A percentile compares a stretch with the other conserved stretches of the same genome.
phyloP scores from a whole-genome alignment of 2,888 invertebrate genomes.

The Melanargia galathea region DNA sequence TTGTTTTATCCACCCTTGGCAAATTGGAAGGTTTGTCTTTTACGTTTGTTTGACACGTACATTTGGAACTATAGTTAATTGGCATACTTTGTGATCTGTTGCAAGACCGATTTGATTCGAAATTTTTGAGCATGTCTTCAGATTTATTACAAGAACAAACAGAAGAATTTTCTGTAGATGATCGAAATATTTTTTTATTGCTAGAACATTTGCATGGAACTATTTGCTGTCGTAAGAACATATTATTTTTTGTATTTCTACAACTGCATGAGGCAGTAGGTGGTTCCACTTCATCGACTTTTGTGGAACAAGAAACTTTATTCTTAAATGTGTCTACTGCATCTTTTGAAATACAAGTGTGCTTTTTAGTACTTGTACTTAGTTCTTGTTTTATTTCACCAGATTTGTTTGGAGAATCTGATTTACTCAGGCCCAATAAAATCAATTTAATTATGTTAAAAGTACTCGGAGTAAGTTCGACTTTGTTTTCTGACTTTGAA shows the following conservation, averaged over 20 bases:
- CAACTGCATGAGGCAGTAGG: neutral
- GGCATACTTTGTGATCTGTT: conserved; percentile 6
- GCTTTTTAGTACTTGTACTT: neutral
- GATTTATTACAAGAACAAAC: conserved; percentile 12
- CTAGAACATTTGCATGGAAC: neutral
- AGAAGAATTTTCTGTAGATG: neutral
- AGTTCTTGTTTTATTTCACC: neutral
- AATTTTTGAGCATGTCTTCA: neutral
- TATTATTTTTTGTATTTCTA: neutral
- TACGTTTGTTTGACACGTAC: neutral
- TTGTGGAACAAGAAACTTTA: neutral
- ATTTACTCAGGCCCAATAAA: conserved; percentile 31
- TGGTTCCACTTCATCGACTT: neutral
- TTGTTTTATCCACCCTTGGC: neutral
- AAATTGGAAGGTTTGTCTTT: neutral
- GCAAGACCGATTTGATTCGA: conserved; percentile 8
- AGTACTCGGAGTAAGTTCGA: conserved; percentile 33
- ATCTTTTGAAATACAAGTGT: neutral
- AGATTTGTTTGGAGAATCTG: conserved; percentile 14
- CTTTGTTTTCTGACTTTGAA: conserved; percentile 21
- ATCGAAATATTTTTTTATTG: neutral
- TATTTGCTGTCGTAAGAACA: neutral
- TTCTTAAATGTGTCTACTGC: neutral
- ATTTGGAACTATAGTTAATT: neutral
- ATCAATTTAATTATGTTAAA: conserved; percentile 38